Base-by-base conservation (phyloP, 2,113 vertebrate species). In the Candoia aspera region DNA sequence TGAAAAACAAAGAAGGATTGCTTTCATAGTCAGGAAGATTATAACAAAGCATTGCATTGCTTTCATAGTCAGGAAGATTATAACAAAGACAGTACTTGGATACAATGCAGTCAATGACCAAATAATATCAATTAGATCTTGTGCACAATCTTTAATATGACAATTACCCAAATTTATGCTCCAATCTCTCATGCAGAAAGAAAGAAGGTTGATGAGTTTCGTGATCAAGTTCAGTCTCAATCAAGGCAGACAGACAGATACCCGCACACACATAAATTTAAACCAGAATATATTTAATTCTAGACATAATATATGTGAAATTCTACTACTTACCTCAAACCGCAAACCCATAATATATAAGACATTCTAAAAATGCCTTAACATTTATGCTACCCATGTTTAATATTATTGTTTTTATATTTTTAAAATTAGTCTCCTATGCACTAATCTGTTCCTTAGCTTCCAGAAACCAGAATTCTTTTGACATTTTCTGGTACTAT, bases 401-500 rank as follows among this genome's bases (percentile, higher is more conserved):
- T 58, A 79, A 79, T 79, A 17, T 12, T 54, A 86, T 55, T 85
- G 84, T 49, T 8, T 26, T 11, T 53, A 49, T 68, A 24, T 62
- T 68, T 68, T 89, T 53, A 68, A 89, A 89, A 33, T 2, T 12
- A 46, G 33, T 8, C 23, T 42, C 59, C 68, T 64, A 64, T 5
- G 23, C 23, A 59, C 46, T 46, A 11, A 86, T 37, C 84, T 88
- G 46, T 79, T 9, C 57, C 0, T 3, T 84, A 92, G 53, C 33
- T 12, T 84, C 58, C 54, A 26, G 15, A 86, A 1, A 46, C 86
- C 54, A 8, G 24, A 94, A 89, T 19, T 85, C 59, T 37, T 93
- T 60, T 10, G 90, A 46, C n/a, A 53, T 92, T 92, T 95, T 91
- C 90, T 94, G 91, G 87, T 86, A 62, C n/a, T 54, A 42, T 88